Percentiles rank a stretch among this genome's conserved stretches.
Evolutionary conservation across 2,113 vertebrate species (phyloP).

Genomic region (Lampris megalopsis): DNA sequence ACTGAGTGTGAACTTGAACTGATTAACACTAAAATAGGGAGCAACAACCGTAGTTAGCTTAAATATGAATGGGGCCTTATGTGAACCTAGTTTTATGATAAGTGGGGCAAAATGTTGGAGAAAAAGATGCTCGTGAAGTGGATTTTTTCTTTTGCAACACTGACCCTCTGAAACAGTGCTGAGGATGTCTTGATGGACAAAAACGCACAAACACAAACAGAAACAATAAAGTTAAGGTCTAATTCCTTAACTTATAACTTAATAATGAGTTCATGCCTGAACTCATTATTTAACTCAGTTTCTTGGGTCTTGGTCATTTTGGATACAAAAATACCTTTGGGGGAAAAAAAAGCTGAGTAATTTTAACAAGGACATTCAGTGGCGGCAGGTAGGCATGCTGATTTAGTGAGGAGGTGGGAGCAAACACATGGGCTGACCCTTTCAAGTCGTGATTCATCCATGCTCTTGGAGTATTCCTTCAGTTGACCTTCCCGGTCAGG

Average conservation of each 20-base stretch:
- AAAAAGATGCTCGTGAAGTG: too few species aligned
- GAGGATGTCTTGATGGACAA: too few species aligned
- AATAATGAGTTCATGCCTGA: neutral
- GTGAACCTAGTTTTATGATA: too few species aligned
- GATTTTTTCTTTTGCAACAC: too few species aligned
- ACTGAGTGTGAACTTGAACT: too few species aligned
- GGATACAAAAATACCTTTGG: neutral
- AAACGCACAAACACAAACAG: neutral
- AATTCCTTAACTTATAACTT: too few species aligned
- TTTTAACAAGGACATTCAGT: neutral
- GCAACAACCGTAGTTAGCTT: too few species aligned
- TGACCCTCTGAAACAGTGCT: too few species aligned
- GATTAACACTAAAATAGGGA: too few species aligned
- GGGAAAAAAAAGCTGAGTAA: neutral
- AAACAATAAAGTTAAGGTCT: neutral
- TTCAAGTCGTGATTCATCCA: constrained; percentile 96
- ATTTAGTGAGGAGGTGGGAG: neutral
- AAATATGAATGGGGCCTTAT: too few species aligned
- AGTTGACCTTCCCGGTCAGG: constrained; percentile 94
- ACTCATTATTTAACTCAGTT: neutral
- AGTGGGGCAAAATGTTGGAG: too few species aligned
- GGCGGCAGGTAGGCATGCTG: neutral
- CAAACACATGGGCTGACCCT: constrained; percentile 81
- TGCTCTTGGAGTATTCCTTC: constrained; percentile 96
- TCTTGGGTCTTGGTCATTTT: neutral